Base-by-base conservation (phyloP, 1,140 invertebrate species). In the Caenorhabditis elegans region DNA sequence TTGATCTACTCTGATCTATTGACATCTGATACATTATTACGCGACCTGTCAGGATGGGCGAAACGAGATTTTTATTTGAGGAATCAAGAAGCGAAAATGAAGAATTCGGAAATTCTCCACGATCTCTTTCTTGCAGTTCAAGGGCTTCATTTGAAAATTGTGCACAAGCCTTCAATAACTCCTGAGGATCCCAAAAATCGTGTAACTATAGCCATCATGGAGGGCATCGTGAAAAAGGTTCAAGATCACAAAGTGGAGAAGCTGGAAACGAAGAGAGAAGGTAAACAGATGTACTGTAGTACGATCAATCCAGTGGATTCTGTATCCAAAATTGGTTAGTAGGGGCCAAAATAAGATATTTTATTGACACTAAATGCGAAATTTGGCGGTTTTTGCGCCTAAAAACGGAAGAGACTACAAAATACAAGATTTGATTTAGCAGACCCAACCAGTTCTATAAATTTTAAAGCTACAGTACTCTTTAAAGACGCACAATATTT, bases 291-390 rank as follows among this genome's bases (percentile, higher is more conserved):
- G 26, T 70, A 70, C 60, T 70, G 60, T 70, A 70, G 60, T 17
- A 70, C 34, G 5, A 34, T 39, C 60, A 70, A 70, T 70, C 60
- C 60, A 24, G n/a, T 70, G 60, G 60, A 70, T 39, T 43, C 34
- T n/a, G 19, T 70, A 22, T 11, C 60, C n/a, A 70, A 39, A 70
- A 36, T 70, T 39, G 60, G 60, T 70, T 39, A 70, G 34, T 70
- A 10, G 8, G 2, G 39, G 39, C 15, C 39, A 15, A 43, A 15
- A 43, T 8, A 43, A 5, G n/a, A n/a, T n/a, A n/a, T n/a, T n/a
- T n/a, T n/a, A n/a, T n/a, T n/a, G n/a, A n/a, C n/a, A n/a, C n/a
- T n/a, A n/a, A n/a, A n/a, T n/a, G n/a, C n/a, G n/a, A n/a, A n/a
- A n/a, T n/a, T n/a, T n/a, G n/a, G n/a, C n/a, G n/a, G n/a, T n/a